phyloP scores from a whole-genome alignment of 1,140 invertebrate species.

The Phortica variegata region DNA sequence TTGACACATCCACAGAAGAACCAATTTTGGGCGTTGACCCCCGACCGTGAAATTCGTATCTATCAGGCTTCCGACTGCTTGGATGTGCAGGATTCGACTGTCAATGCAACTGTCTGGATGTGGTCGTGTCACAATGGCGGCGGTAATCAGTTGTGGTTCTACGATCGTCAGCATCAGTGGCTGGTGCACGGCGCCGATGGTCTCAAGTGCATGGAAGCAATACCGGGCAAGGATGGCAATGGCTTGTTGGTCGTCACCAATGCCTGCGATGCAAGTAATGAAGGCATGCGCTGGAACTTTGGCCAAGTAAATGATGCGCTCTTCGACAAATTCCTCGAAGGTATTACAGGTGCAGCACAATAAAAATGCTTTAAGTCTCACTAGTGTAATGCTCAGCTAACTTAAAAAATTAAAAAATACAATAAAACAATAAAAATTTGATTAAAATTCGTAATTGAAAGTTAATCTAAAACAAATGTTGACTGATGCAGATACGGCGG shows the following conservation, averaged over 20 bases:
- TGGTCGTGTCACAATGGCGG: constrained; percentile 71
- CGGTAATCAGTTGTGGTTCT: constrained; percentile 81
- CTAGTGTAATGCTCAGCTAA: no score
- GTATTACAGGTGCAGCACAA: no score
- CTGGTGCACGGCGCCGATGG: constrained; percentile 67
- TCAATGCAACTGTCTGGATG: constrained; percentile 70
- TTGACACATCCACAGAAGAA: constrained; percentile 31
- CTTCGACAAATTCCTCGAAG: constrained; percentile 30
- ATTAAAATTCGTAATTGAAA: no score
- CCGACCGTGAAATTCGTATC: constrained; percentile 73
- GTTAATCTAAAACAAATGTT: no score
- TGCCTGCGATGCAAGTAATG: constrained; percentile 65
- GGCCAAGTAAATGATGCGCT: constrained; percentile 68
- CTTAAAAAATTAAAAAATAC: no score
- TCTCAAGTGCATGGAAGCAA: constrained; percentile 67
- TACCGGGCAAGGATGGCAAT: constrained; percentile 45
- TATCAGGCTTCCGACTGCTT: constrained; percentile 69
- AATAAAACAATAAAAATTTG: no score
- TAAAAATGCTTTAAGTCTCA: no score
- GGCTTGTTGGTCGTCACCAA: constrained; percentile 67
- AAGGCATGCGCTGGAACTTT: constrained; percentile 79
- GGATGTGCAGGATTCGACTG: constrained; percentile 68
- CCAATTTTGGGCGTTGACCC: constrained; percentile 57
- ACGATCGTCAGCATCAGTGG: constrained; percentile 68
- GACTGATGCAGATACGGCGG: no score